These are phyloP conservation scores for Andinoacara biseriatus DNA, from an alignment of 2,113 vertebrate genomes.

Conservation along the genomic window DNA sequence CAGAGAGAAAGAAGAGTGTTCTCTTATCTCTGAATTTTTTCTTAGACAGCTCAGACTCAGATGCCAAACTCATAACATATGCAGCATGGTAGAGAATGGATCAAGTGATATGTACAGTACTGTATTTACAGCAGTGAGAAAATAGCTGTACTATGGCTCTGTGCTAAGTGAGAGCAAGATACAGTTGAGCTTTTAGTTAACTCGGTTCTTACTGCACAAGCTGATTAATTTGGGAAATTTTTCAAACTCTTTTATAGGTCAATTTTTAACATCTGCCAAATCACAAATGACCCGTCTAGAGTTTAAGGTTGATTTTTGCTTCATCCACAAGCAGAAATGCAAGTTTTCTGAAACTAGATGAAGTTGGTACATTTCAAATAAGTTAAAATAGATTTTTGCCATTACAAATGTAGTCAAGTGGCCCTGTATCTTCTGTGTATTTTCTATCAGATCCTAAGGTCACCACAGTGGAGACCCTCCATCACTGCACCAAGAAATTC, in stretches of 20 bases:
- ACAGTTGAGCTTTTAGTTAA: background rate
- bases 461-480: too few species aligned
- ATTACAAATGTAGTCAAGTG: background rate
- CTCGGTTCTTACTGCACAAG: background rate
- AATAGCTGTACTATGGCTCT: background rate
- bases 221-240: too few species aligned
- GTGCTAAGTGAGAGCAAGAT: background rate
- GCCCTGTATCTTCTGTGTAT: too few species aligned
- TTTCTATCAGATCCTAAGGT: too few species aligned
- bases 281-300: background rate
- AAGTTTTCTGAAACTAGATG: background rate
- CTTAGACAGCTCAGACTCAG: constrained; percentile 57
- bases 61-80: constrained; percentile 70
- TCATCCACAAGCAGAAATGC: background rate
- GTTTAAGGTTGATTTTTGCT: background rate
- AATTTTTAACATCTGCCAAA: background rate
- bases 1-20: constrained; percentile 67
- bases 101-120: constrained; percentile 30
- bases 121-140: constrained; percentile 9
- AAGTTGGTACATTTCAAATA: background rate
- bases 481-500: background rate
- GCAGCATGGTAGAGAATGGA: constrained; percentile 38
- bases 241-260: background rate
- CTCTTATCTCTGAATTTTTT: constrained; percentile 70
- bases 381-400: background rate